A percentile compares a stretch with the other conserved stretches of the same genome.
Evolutionary conservation across 2,113 vertebrate genomes (phyloP).

Genomic region (Megaceryle torquata): DNA sequence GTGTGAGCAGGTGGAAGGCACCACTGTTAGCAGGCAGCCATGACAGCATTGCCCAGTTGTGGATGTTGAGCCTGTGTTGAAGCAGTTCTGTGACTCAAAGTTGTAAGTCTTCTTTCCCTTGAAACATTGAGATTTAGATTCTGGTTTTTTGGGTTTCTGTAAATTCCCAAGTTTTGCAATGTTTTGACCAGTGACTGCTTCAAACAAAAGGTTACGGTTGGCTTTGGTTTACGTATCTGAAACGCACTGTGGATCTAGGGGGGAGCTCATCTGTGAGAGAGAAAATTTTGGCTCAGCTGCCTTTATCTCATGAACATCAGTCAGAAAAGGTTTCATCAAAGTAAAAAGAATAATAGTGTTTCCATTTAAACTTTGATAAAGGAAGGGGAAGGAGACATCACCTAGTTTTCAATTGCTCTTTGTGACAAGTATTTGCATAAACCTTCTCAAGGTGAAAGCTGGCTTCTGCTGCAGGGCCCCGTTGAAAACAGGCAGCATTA

Average conservation of each 20-base stretch:
- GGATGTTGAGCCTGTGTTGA: background rate
- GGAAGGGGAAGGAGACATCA: background rate
- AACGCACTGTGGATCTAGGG: background rate
- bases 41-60: accelerated
- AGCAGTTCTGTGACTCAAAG: background rate
- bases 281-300: background rate
- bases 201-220: background rate
- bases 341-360: background rate
- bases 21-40: too few relatives aligned
- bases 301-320: background rate
- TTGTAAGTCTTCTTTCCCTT: background rate
- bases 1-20: background rate
- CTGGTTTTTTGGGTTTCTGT: background rate
- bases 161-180: background rate
- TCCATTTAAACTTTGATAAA: background rate
- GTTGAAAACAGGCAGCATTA: accelerated
- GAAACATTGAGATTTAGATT: background rate
- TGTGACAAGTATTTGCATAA: background rate
- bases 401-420: background rate
- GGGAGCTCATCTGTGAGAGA: background rate
- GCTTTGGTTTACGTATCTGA: background rate
- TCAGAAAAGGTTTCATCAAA: background rate
- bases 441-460: background rate
- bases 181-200: background rate
- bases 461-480: background rate